Evolutionary conservation across 1,140 invertebrate genomes (phyloP), one percentile per base, ranked within the genome.

Genomic region (Mycetomoellerius zeteki): DNA sequence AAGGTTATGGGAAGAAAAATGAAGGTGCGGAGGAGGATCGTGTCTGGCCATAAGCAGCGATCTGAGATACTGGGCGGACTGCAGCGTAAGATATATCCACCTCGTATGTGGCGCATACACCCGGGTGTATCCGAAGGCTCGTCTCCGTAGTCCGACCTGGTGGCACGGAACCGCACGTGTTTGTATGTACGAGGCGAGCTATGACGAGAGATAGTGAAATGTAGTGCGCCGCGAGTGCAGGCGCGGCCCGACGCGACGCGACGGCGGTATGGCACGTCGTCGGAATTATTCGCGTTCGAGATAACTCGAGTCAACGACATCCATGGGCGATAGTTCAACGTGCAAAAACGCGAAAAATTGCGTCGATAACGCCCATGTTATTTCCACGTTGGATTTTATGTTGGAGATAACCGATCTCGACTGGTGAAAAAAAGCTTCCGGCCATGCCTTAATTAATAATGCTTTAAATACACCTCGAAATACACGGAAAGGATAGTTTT

Each of bases 41-140:
- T 90, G 89, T 90, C 89, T 90, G 60, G 87, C 64, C 85, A 90
- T 90, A 90, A 90, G 89, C 82, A 90, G 89, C 78, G 89, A 89
- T 90, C 73, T 65, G 72, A 85, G 78, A 90, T 89, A 87, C 78
- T 50, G 50, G 80, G 60, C 77, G 86, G 71, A 88, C 71, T 78
- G 30, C 71, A 54, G 27, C 54, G 14, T 77, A 69, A 77, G 60
- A 86, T 78, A 88, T 80, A 86, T 60, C 56, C 67, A 52, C 77
- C 58, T 86, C 69, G 69, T 81, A 62, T 43, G 37, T 50, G 62
- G 64, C 71, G 69, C 77, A n/a, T 72, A 82, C 19, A 62, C 47
- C 54, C 67, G 69, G 52, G 7, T 82, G 67, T 82, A 82, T 58
- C 80, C 60, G 76, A 33, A 43, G 19, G 50, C 19, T 64, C 37